phyloP scores from a whole-genome alignment of 2,797 vertebrate genomes.

The Podargus strigoides region DNA sequence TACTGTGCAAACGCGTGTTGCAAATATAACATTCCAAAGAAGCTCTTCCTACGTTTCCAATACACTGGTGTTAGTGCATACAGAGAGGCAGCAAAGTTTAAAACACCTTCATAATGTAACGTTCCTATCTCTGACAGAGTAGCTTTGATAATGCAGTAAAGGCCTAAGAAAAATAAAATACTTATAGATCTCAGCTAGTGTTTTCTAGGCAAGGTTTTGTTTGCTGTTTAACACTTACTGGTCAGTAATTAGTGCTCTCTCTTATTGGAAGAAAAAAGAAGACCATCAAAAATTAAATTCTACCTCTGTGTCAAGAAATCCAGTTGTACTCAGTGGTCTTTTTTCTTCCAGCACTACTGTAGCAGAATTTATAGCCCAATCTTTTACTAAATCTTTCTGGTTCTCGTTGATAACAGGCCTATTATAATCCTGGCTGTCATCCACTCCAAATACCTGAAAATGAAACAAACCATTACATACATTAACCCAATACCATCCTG shows the following conservation, averaged over 20 bases:
- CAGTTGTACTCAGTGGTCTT: constrained; percentile 77
- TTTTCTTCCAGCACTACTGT: constrained; percentile 77
- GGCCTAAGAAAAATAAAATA: constrained; percentile 5
- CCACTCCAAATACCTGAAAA: constrained; percentile 92
- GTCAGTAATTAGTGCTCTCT: constrained; percentile 58
- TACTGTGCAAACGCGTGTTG: background rate
- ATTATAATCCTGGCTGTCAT: constrained; percentile 83
- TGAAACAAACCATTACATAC: constrained; percentile 71
- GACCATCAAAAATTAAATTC: constrained; percentile 63
- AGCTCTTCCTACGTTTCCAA: constrained; percentile 24
- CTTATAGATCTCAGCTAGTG: background rate
- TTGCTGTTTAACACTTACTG: constrained; percentile 44
- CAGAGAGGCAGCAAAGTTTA: background rate
- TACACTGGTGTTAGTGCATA: background rate
- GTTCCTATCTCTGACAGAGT: background rate
- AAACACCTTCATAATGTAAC: background rate
- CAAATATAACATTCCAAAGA: background rate
- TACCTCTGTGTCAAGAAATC: constrained; percentile 85
- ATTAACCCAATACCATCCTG: constrained; percentile 66
- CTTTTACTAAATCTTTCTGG: constrained; percentile 80
- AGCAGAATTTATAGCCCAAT: constrained; percentile 80
- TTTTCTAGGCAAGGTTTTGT: background rate
- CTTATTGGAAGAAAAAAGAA: constrained; percentile 57
- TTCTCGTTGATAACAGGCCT: constrained; percentile 78
- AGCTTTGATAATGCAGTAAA: background rate